A percentile compares a stretch with the other conserved stretches of the same genome.
Evolutionary conservation across 2,888 invertebrate species (phyloP).

Genomic region (Hyposoter didymator): DNA sequence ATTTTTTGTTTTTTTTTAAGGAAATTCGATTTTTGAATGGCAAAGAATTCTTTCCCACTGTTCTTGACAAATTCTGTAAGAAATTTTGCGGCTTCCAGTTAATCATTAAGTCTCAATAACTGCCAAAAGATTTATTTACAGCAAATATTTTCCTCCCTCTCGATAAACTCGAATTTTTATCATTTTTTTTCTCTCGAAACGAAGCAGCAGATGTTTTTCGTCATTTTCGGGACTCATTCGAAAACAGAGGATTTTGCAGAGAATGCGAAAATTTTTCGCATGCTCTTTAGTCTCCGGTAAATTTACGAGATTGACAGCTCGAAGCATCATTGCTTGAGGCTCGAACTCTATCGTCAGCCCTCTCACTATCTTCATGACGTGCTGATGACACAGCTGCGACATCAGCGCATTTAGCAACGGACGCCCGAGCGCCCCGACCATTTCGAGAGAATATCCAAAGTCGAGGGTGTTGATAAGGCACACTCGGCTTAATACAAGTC

Average conservation of each 20-base stretch:
- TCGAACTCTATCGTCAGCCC: constrained; percentile 26
- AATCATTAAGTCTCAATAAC: neutral
- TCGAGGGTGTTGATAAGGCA: constrained; percentile 57
- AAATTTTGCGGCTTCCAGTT: no score
- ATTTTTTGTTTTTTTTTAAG: no score
- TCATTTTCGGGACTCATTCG: neutral
- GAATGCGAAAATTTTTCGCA: neutral
- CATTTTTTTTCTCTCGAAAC: no score
- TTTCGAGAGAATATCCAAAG: constrained; percentile 36
- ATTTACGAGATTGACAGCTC: neutral
- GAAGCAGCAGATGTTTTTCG: no score
- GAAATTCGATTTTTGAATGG: no score
- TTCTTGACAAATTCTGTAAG: no score
- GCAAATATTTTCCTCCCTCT: neutral
- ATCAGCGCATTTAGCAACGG: constrained; percentile 52
- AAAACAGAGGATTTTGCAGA: neutral
- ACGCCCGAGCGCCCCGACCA: neutral
- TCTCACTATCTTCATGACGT: constrained; percentile 19
- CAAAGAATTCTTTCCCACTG: no score
- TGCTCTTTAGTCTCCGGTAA: neutral
- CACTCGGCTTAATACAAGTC: constrained; percentile 17
- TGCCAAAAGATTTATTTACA: neutral
- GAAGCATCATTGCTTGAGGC: neutral
- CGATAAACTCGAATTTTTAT: no score
- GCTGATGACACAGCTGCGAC: constrained; percentile 59